These are phyloP conservation scores for Xenops minutus DNA, from an alignment of 2,797 vertebrate genomes.

Conservation along the genomic window DNA sequence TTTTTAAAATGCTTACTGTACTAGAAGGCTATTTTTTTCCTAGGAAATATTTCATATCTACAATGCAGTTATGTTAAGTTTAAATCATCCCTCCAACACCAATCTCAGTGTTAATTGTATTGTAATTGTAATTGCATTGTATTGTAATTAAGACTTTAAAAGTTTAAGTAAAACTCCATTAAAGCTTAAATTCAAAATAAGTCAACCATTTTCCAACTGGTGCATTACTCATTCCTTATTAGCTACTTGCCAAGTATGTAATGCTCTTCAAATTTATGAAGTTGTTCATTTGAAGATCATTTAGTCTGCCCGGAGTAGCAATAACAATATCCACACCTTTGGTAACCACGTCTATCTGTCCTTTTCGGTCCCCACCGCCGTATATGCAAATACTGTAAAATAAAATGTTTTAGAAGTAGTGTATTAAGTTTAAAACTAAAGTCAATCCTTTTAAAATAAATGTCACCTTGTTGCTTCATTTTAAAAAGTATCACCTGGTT, in stretches of 20 bases:
- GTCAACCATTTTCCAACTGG: neutral
- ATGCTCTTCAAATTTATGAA: slow-evolving; percentile 87
- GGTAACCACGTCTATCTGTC: slow-evolving; percentile 84
- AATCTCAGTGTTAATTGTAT: neutral
- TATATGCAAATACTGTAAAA: slow-evolving; percentile 90
- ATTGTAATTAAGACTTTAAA: neutral
- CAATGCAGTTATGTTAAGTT: neutral
- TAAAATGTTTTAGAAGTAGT: neutral
- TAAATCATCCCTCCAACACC: neutral
- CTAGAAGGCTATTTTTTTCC: neutral
- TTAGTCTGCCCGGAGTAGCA: slow-evolving; percentile 92
- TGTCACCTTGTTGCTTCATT: neutral
- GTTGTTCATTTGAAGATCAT: slow-evolving; percentile 96
- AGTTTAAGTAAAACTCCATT: neutral
- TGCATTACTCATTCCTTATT: neutral
- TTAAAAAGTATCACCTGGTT: neutral
- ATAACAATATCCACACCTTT: slow-evolving; percentile 95
- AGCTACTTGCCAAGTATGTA: slow-evolving; percentile 88
- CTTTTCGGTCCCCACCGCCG: slow-evolving; percentile 88
- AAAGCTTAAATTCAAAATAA: neutral
- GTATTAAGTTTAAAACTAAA: neutral
- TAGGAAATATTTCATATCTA: neutral
- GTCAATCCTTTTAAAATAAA: neutral
- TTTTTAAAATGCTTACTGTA: neutral
- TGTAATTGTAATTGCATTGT: neutral